phyloP scores from a whole-genome alignment of 2,797 vertebrate species.

The Cyclura pinguis region DNA sequence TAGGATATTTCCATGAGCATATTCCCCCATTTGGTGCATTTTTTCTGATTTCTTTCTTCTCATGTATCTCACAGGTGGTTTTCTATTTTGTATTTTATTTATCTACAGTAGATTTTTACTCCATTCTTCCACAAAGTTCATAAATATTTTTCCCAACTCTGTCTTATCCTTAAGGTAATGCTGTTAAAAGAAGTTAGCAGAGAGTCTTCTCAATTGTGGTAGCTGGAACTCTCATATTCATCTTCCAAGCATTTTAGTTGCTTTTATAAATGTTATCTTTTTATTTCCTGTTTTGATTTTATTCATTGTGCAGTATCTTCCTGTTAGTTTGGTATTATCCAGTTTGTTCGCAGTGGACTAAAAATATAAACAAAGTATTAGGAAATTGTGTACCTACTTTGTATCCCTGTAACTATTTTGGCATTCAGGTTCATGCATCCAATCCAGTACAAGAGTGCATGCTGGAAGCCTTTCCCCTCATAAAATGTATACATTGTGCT shows the following conservation, averaged over 20 bases:
- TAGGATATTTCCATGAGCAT: no score
- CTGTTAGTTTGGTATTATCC: neutral
- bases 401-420: neutral
- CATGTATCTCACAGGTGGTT: no score
- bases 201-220: no score
- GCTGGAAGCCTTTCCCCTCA: neutral
- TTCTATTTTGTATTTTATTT: no score
- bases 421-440: neutral
- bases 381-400: neutral
- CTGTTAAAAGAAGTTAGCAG: neutral
- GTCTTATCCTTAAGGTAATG: neutral
- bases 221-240: no score
- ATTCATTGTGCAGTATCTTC: neutral
- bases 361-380: neutral
- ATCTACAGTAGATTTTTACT: neutral
- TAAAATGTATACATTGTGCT: neutral
- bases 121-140: neutral
- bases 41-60: no score
- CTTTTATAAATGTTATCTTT: neutral
- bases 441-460: neutral
- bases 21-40: no score
- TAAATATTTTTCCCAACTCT: no score
- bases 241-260: neutral
- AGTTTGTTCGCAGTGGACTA: neutral
- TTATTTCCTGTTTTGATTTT: neutral